Base-by-base conservation (phyloP, 1,140 invertebrate species). In the Meteorus sp. region DNA sequence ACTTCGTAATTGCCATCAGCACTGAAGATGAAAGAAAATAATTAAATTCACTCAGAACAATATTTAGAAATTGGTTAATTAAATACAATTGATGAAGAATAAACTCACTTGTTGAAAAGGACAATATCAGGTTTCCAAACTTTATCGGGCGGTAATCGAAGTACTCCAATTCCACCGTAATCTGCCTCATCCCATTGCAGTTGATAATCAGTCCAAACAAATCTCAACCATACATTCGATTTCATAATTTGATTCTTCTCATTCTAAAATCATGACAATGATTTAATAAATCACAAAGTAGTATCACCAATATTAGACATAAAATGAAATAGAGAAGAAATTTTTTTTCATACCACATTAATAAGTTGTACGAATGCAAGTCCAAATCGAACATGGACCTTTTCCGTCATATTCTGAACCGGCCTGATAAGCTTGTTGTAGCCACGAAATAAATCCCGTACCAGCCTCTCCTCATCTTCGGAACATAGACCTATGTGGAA, bases 111-210 rank as follows among this genome's bases (percentile, higher is more conserved):
- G 85, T 99, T 99, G 79, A 99, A 99, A 33, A 99, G 85, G 27
- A 99, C 97, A 69, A 99, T 98, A 79, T 99, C 98, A 3, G 98
- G 97, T 77, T 97, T 97, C 97, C 97, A 99, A 54, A 99, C 96
- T 87, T 98, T 98, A 78, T 99, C 95, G 17, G 96, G 95, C 19
- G 95, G 93, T 62, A 99, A 86, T 62, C 97, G 87, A 31, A 99
- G 85, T 17, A 97, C 94, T 23, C 89, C 89, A 62, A 99, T 99
- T 41, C 95, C 94, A 45, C 97, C 96, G 73, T 99, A 99, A 78
- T 99, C 93, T 50, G 94, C 91, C 71, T 98, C 94, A 72, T 98
- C 94, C 98, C 97, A 99, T 75, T 89, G 88, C 66, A 99, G 81
- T 79, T 99, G 97, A 81, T 98, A 99, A 80, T 99, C 98, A 75